Percentiles rank a stretch among this genome's conserved stretches.
Conservation (phyloP, 1,140 invertebrate genomes). For the Trachelipus rathkii region DNA sequence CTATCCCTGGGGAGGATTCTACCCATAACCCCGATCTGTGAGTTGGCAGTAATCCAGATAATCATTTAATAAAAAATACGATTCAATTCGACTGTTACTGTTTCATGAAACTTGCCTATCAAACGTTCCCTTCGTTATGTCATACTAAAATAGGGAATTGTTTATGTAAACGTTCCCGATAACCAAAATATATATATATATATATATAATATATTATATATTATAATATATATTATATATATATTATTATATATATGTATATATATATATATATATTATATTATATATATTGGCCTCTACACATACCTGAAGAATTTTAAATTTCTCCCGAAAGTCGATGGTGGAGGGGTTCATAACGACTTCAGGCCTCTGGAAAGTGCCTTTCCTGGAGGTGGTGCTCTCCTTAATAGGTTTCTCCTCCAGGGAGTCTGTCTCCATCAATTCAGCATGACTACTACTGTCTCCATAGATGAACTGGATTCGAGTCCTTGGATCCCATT, state of each 20-base stretch:
- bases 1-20: too few species aligned
- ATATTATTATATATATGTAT: neutral
- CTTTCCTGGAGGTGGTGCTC: slow-evolving; percentile 23
- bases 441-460: slow-evolving; percentile 28
- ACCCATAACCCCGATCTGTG: too few species aligned
- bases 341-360: slow-evolving; percentile 36
- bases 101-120: too few species aligned
- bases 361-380: slow-evolving; percentile 32
- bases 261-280: neutral
- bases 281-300: too few species aligned
- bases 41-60: too few species aligned
- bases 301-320: slow-evolving; percentile 35
- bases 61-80: too few species aligned
- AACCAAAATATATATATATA: neutral
- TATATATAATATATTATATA: neutral
- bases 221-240: too few species aligned
- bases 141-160: too few species aligned
- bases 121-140: too few species aligned
- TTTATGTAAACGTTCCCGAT: too few species aligned
- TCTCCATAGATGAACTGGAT: neutral
- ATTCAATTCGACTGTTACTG: too few species aligned
- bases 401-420: slow-evolving; percentile 27
- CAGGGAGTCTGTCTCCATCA: slow-evolving; percentile 23
- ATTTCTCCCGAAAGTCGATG: slow-evolving; percentile 34
- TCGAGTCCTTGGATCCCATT: slow-evolving; percentile 14